Conservation (phyloP, 1,140 invertebrate genomes). For the Caligus rogercresseyi region DNA sequence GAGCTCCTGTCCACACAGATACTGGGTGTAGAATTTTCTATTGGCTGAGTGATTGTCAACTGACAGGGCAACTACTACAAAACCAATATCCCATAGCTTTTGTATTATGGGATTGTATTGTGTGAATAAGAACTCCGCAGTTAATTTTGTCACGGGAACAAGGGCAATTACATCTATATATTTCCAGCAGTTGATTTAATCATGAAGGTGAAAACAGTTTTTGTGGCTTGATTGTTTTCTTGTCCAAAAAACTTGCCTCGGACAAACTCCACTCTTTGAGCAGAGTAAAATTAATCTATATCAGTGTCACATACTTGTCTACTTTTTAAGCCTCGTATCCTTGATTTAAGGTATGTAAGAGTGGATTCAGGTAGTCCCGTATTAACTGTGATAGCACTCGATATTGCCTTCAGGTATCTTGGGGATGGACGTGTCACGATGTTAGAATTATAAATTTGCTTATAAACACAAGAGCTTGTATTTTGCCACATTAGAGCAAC, state of each 20-base stretch:
- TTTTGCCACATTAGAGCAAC: background rate
- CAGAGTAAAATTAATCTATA: slow-evolving; percentile 1
- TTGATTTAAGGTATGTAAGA: background rate
- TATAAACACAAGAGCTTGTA: background rate
- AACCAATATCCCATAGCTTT: background rate
- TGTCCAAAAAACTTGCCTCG: slow-evolving; percentile 4
- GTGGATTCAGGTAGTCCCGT: background rate
- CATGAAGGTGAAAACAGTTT: slow-evolving; percentile 1
- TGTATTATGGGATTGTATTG: background rate
- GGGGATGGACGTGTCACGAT: background rate
- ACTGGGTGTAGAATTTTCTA: slow-evolving; percentile 1
- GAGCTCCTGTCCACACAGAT: background rate
- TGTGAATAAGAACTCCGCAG: background rate
- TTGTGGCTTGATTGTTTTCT: background rate
- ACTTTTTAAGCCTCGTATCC: background rate
- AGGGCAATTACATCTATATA: background rate
- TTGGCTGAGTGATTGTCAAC: background rate
- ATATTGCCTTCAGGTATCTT: background rate
- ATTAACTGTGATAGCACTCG: background rate
- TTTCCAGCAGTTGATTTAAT: slow-evolving; percentile 1
- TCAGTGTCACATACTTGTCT: background rate
- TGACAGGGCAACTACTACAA: background rate
- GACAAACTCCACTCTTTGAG: slow-evolving; percentile 9
- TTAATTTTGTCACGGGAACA: background rate
- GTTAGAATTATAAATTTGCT: background rate